Percentiles rank a stretch among this genome's conserved stretches.
Conservation (phyloP, 1,140 invertebrate genomes). For the Berghia stephanieae region DNA sequence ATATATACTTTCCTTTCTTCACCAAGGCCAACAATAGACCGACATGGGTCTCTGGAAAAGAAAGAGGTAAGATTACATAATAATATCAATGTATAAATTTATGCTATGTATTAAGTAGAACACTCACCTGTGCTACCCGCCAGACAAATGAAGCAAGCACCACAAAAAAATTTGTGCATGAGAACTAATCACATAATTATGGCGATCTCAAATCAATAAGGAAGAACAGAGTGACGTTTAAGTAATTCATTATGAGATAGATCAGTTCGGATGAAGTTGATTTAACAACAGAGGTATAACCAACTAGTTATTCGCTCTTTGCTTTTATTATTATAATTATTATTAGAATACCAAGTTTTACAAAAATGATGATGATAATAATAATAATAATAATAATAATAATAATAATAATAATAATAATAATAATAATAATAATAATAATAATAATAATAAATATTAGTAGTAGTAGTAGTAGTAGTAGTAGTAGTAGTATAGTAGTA, state of each 20-base stretch:
- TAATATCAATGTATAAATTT: too few species aligned
- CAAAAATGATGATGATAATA: background rate
- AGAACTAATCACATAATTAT: background rate
- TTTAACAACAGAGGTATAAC: background rate
- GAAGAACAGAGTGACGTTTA: background rate
- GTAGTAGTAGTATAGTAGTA: too few species aligned
- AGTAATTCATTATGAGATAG: background rate
- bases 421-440: background rate
- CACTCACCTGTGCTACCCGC: too few species aligned
- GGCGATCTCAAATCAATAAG: background rate
- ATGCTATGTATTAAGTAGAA: too few species aligned
- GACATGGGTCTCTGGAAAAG: too few species aligned
- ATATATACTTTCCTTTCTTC: too few species aligned
- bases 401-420: conserved; percentile 4
- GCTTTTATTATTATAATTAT: background rate
- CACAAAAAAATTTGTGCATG: too few species aligned
- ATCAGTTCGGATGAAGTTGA: background rate
- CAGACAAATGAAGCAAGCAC: too few species aligned
- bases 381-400: background rate
- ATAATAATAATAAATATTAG: background rate
- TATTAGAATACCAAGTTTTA: background rate
- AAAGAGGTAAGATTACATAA: too few species aligned
- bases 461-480: too few species aligned
- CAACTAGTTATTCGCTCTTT: background rate
- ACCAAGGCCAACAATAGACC: too few species aligned